Percentiles rank a stretch among this genome's conserved stretches.
Conservation (phyloP, 2,797 vertebrate species). For the Chelmon rostratus region DNA sequence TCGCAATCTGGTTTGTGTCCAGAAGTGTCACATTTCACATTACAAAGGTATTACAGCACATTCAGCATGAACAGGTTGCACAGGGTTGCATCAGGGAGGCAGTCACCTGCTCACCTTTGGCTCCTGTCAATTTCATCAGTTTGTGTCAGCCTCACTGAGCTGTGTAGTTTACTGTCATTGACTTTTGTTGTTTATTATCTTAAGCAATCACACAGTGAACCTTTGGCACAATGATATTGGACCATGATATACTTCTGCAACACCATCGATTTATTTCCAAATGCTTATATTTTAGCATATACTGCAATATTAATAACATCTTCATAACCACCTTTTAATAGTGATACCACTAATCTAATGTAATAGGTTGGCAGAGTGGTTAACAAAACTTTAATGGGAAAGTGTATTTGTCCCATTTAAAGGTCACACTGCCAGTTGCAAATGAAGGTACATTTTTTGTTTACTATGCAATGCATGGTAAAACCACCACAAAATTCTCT, state of each 20-base stretch:
- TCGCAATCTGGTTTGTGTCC: slow-evolving; percentile 7
- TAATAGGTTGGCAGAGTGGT: background rate
- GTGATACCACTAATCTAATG: background rate
- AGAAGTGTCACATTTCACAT: slow-evolving; percentile 34
- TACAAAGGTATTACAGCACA: background rate
- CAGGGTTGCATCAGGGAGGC: slow-evolving; percentile 52
- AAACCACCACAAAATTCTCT: background rate
- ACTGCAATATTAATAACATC: background rate
- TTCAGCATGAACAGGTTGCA: slow-evolving; percentile 32
- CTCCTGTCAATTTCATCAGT: background rate
- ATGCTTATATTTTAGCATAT: background rate
- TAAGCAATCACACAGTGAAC: background rate
- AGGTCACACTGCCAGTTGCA: background rate
- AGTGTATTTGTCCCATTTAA: background rate
- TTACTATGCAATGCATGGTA: background rate
- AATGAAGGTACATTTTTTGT: too few relatives aligned
- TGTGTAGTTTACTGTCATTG: background rate
- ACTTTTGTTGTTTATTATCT: background rate
- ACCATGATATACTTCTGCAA: background rate
- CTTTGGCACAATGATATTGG: background rate
- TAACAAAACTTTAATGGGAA: background rate
- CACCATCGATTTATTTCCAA: background rate
- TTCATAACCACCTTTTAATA: background rate
- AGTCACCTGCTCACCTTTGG: slow-evolving; percentile 33
- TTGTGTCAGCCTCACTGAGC: background rate